A percentile compares a stretch with the other conserved stretches of the same genome.
These are phyloP conservation scores for Cyanistes caeruleus DNA, from an alignment of 2,113 vertebrate species.

Conservation along the genomic window DNA sequence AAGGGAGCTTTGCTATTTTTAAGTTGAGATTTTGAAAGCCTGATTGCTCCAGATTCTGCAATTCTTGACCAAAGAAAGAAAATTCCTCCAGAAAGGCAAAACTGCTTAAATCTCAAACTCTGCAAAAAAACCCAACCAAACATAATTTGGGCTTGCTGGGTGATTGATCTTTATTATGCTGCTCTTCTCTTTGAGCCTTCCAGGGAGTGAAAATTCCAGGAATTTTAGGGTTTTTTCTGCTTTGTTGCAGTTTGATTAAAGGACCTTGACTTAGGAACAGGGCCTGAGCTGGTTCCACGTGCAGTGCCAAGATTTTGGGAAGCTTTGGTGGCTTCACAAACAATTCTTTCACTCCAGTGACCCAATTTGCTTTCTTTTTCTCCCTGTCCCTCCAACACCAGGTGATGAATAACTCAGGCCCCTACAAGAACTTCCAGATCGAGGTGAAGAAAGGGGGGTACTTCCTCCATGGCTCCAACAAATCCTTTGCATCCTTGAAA, in stretches of 20 bases:
- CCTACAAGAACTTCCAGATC: conserved; percentile 98
- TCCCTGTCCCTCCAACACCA: not conserved
- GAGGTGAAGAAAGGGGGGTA: conserved; percentile 82
- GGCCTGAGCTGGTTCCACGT: rapidly evolving
- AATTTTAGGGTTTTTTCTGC: not conserved
- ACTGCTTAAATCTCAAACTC: not conserved
- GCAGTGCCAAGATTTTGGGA: not conserved
- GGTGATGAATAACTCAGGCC: conserved; percentile 68
- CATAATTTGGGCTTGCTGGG: not conserved
- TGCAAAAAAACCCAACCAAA: not conserved
- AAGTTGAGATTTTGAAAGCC: not conserved
- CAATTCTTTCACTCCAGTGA: not conserved
- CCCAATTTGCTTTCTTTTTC: not conserved
- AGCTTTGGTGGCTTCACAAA: not conserved
- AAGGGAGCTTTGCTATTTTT: not conserved
- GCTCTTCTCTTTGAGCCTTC: not conserved
- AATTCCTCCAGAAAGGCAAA: not conserved
- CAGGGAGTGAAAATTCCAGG: not conserved
- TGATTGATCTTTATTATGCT: not conserved
- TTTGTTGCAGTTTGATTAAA: not conserved
- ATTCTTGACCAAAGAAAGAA: not conserved
- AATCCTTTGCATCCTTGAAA: conserved; percentile 77
- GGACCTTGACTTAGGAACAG: not conserved
- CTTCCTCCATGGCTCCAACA: conserved; percentile 84
- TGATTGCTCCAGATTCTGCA: not conserved